Conservation (phyloP, 2,113 vertebrate species). For the Sorex araneus region DNA sequence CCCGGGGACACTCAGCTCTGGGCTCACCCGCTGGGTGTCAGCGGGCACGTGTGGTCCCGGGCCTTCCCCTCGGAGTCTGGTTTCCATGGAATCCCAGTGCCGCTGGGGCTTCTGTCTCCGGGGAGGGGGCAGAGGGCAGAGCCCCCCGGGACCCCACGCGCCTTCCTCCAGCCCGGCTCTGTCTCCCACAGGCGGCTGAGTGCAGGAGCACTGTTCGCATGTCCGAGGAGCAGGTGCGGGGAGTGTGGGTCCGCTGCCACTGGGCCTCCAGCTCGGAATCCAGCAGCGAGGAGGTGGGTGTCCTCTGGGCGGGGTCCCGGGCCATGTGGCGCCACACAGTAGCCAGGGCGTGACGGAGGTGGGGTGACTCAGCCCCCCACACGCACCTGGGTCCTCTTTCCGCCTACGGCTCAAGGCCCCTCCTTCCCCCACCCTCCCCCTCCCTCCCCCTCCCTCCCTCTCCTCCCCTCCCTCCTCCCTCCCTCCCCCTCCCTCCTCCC, state of each 20-base stretch:
- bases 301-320: not conserved
- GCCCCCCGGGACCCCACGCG: no score
- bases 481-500: no score
- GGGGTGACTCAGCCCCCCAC: fast-evolving
- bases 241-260: constrained; percentile 75
- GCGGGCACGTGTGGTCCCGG: no score
- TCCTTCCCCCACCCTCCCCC: no score
- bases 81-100: not conserved
- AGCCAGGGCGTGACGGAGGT: fast-evolving
- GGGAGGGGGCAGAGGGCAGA: no score
- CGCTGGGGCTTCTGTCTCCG: fast-evolving
- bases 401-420: no score
- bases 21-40: no score
- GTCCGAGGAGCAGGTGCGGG: not conserved
- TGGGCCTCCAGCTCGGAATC: constrained; percentile 84
- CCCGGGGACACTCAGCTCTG: no score
- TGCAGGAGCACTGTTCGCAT: constrained; percentile 85
- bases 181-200: constrained; percentile 50
- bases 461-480: no score
- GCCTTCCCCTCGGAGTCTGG: no score
- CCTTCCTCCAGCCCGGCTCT: not conserved
- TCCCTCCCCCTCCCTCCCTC: no score
- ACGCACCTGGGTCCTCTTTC: no score
- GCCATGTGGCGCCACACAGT: fast-evolving
- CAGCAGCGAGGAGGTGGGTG: constrained; percentile 86